Base-by-base conservation (phyloP, 1,140 invertebrate genomes). In the Rhopalosiphum maidis region DNA sequence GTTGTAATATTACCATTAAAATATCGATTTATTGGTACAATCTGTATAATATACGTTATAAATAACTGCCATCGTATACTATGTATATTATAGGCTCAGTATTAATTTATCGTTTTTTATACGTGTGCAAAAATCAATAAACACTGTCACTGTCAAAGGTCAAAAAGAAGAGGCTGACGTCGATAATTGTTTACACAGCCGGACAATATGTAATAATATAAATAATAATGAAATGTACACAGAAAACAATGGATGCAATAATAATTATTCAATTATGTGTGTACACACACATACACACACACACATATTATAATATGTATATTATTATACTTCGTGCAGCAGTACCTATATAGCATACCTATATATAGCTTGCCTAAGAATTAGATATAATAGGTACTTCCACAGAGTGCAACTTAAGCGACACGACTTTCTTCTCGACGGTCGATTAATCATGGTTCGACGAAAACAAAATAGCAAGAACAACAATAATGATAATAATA, bases 361-460 rank as follows among this genome's bases (percentile, higher is more conserved):
- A 77, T 77, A n/a, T n/a, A 77, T 77, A n/a, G 60, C n/a, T 77
- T 21, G 15, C 30, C 60, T 21, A 18, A n/a, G 60, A 18, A 77
- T 60, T 51, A 51, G 48, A 25, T 41, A 85, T 83, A 43, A 23
- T 25, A 23, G 8, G 18, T 85, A 85, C 41, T 11, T 41, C 83
- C 37, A 43, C 8, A 46, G 41, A 43, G 25, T 46, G 85, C 25
- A 86, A 9, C 30, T 86, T 86, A 30, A 41, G 15, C 85, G 85
- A 46, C 23, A 86, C 41, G 85, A 86, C 41, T 46, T 86, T 88
- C 87, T 35, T 51, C 87, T 51, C n/a, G n/a, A 9, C 46, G 0
- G n/a, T 35, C 46, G 7, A 88, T 88, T 88, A 88, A 88, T 88
- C 46, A 88, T 18, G n/a, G n/a, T 54, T 88, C 51, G 87, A 88